Base-by-base conservation (phyloP, 1,140 invertebrate genomes). In the Cherax destructor region DNA sequence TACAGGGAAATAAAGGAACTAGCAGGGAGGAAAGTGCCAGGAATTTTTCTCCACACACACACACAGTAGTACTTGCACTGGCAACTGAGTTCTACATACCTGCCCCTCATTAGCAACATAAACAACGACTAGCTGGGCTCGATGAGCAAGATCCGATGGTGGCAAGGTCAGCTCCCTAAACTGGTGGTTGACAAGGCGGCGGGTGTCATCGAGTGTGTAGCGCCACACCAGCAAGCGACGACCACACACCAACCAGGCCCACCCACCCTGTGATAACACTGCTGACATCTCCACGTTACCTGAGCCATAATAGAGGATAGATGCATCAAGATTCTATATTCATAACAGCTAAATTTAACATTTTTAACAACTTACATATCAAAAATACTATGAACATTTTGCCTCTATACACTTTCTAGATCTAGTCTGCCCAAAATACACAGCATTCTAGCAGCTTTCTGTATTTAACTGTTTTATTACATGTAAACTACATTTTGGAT, bases 71-170 rank as follows among this genome's bases (percentile, higher is more conserved):
- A 7, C 78, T 80, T 11, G 11, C 41, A 47, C 78, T 50, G 98
- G 97, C 92, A 97, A 96, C 95, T 96, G 93, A 41, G 49, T 10
- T 56, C n/a, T 78, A 65, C 61, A 13, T 56, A 91, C 91, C 84
- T 97, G 96, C 89, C 96, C 96, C 18, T 96, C 96, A 91, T 95
- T 95, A 6, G 95, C 95, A 77, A 96, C 95, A 94, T 98, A 97
- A 10, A 99, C 96, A 92, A 96, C 96, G 9, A 99, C 97, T 50
- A 99, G 95, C 88, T 98, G 97, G n/a, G 98, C 98, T 94, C 97
- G 97, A 94, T 99, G 98, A 3, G 97, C 97, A 21, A 99, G 95
- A 94, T 99, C 98, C 94, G 98, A 99, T 80, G 98, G 97, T 1
- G 98, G 98, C 21, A 99, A 94, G 4, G 96, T 96, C 4, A 99